These are phyloP conservation scores for Zeuzera pyrina DNA, from an alignment of 2,888 invertebrate species.

Conservation along the genomic window DNA sequence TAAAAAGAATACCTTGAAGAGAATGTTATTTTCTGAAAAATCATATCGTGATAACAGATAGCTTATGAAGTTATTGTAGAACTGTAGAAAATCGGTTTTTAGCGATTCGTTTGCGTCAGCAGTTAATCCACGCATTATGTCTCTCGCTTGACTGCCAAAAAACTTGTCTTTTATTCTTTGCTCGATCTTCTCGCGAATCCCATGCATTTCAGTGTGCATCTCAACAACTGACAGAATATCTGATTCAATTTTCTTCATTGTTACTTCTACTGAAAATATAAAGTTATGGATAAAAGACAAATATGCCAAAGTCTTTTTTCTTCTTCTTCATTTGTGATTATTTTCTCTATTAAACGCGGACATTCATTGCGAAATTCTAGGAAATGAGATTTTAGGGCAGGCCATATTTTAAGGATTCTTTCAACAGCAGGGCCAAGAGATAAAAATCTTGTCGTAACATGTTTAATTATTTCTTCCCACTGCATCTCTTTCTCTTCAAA, in stretches of 20 bases:
- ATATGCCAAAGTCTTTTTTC: conserved; percentile 5
- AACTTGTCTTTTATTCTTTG: conserved; percentile 8
- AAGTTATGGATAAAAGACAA: conserved; percentile 6
- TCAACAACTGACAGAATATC: conserved; percentile 9
- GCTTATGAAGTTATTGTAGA: conserved; percentile 2
- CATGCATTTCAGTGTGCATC: conserved; percentile 9
- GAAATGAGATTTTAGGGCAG: conserved; percentile 6
- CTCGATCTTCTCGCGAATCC: conserved; percentile 8
- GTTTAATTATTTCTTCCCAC: too few species aligned
- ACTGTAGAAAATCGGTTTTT: conserved; percentile 4
- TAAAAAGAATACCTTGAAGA: too few species aligned
- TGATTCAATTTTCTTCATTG: conserved; percentile 8
- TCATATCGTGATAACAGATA: too few species aligned
- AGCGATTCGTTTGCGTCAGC: conserved; percentile 7
- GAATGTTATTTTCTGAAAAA: too few species aligned
- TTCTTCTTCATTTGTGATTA: conserved; percentile 8
- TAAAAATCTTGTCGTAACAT: conserved; percentile 5
- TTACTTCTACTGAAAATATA: conserved; percentile 8
- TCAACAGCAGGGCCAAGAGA: conserved; percentile 7
- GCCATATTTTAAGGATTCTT: conserved; percentile 7
- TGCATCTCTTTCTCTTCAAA: conserved; percentile 6
- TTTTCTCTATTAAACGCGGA: conserved; percentile 7
- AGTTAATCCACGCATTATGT: neutral
- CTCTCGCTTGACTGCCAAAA: conserved; percentile 6
- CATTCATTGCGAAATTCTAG: conserved; percentile 4